phyloP scores from a whole-genome alignment of 53 echinoderm and acorn worm genomes.

The Glandiceps talaboti region DNA sequence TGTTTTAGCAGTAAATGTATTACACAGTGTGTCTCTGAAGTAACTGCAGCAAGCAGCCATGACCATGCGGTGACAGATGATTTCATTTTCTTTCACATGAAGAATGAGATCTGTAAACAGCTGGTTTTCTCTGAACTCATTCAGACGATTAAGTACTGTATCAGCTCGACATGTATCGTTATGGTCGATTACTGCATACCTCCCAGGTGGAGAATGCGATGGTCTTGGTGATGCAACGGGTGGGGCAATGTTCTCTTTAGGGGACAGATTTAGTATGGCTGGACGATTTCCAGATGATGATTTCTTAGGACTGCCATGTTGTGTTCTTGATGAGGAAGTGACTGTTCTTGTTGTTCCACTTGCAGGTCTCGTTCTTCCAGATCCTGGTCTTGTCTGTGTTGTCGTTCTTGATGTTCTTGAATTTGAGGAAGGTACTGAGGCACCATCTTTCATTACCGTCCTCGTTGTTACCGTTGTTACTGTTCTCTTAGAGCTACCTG shows the following conservation, averaged over 20 bases:
- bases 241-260: not conserved
- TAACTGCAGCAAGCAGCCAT: not conserved
- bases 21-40: not conserved
- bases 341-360: conserved; percentile 1
- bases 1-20: not conserved
- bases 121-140: not conserved
- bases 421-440: not conserved
- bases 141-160: not conserved
- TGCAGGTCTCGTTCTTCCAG: not conserved
- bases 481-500: not conserved
- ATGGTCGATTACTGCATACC: not conserved
- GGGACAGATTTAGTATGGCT: not conserved
- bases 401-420: not conserved
- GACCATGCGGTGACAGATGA: not conserved
- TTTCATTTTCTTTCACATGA: not conserved
- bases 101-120: not conserved
- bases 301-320: too few relatives aligned
- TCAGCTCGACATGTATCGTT: not conserved
- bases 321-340: not conserved
- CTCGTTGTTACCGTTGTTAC: not conserved
- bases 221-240: not conserved
- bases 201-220: not conserved
- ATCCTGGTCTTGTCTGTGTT: not conserved
- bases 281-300: not conserved
- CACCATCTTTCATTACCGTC: not conserved